Evolutionary conservation across 2,888 invertebrate species (phyloP), one percentile per base, ranked within the genome.

Genomic region (Polydrusus tereticollis): DNA sequence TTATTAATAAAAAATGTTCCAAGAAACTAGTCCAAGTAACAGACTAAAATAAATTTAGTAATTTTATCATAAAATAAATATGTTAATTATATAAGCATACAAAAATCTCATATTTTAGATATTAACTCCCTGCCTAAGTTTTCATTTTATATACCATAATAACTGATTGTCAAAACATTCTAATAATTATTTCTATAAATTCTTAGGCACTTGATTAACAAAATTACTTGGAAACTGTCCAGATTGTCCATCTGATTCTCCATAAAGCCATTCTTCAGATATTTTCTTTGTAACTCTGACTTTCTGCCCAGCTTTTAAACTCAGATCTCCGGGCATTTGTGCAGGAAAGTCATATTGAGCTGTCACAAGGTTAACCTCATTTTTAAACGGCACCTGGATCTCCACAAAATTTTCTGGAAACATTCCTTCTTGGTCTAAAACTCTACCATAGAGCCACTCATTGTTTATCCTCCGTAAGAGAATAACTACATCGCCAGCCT

Each of bases 151-250:
- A 59, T 43, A 59, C 59, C 59, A 41, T 26, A 59, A 16, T 26
- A 41, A 41, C 6, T 55, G 47, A 29, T 29, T 55, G 29, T 55
- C 29, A 26, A 23, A 26, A 23, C 23, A n/a, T 47, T 20, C 43
- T 47, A 29, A 8, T 6, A 16, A 16, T 20, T 29, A 43, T 23
- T 26, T 55, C 71, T 67, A 76, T 63, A 77, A 63, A 60, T 76
- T 72, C 65, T 65, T 66, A 69, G 78, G 78, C 58, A 79, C 67
- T 68, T 75, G 74, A 57, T 79, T 78, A 21, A 94, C 91, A 84
- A 92, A 94, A 86, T 92, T 93, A 26, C 89, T 87, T 65, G 95
- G 94, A 85, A 95, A 94, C 83, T 94, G 93, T 76, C 94, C 95
- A 81, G 86, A 89, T 74, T 86, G 85, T 33, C 90, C 90, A 71